Percentiles rank a stretch among this genome's conserved stretches.
These are phyloP conservation scores for Petrolisthes cinctipes DNA, from an alignment of 2,888 invertebrate species.

Conservation along the genomic window DNA sequence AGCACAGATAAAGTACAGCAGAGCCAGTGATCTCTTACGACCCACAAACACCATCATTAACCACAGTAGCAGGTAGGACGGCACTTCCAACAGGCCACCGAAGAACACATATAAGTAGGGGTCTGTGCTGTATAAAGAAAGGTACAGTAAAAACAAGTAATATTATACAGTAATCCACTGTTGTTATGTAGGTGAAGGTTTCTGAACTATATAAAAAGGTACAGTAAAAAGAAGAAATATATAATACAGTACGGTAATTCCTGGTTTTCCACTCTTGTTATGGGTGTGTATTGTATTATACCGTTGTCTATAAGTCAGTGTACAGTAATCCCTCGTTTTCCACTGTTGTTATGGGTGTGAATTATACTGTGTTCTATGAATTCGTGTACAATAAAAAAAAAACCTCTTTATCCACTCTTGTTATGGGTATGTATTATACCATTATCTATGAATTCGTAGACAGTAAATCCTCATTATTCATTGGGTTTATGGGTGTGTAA, in stretches of 20 bases:
- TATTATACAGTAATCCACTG: background rate
- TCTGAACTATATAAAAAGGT: background rate
- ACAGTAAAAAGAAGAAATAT: background rate
- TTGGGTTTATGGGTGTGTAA: no score
- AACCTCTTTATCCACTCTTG: no score
- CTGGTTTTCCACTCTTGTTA: no score
- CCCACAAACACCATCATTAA: slow-evolving; percentile 35
- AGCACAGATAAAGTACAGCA: slow-evolving; percentile 31
- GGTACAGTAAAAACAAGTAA: background rate
- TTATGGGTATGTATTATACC: no score
- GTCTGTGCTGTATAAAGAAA: slow-evolving; percentile 27
- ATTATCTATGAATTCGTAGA: no score
- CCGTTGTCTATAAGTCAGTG: no score
- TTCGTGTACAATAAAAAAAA: no score
- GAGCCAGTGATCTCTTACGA: slow-evolving; percentile 24
- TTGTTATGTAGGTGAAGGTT: background rate
- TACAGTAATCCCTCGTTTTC: no score
- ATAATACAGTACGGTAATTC: background rate
- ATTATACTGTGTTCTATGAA: no score
- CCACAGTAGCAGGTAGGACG: slow-evolving; percentile 49
- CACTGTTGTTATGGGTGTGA: no score
- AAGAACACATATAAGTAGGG: slow-evolving; percentile 55
- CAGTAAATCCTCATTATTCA: no score
- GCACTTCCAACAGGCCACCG: slow-evolving; percentile 51
- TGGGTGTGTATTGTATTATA: no score